A percentile compares a stretch with the other conserved stretches of the same genome.
Evolutionary conservation across 37 sponge, comb jelly and placozoan genomes (phyloP).

Genomic region (Petrosia ficiformis): DNA sequence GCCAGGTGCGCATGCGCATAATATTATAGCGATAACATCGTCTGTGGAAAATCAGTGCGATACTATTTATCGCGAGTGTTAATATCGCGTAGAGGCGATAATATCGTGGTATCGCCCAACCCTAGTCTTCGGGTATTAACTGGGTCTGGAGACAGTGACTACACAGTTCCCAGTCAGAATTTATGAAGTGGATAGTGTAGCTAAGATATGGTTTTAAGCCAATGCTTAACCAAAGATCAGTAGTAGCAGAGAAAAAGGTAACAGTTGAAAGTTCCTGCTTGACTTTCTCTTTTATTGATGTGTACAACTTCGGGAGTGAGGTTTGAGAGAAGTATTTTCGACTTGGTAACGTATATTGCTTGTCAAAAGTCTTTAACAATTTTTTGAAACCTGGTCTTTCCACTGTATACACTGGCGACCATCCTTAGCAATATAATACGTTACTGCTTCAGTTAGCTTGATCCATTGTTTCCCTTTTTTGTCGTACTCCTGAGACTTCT

Average conservation of each 20-base stretch:
- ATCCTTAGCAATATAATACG: constrained; percentile 30
- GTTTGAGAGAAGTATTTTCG: constrained; percentile 1
- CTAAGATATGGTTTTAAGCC: constrained; percentile 31
- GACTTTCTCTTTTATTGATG: neutral
- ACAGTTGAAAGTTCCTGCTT: neutral
- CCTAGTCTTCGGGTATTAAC: constrained; percentile 29
- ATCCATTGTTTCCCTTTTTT: constrained; percentile 18
- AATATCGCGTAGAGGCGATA: no score
- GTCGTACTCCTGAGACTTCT: constrained; percentile 9
- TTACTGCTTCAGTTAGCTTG: constrained; percentile 38
- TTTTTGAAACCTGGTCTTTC: constrained; percentile 6
- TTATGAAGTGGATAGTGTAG: constrained; percentile 39
- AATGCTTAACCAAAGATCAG: constrained; percentile 36
- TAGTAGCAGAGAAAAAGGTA: constrained; percentile 27
- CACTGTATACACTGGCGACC: constrained; percentile 1
- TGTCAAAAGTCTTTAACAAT: neutral
- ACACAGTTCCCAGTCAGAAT: constrained; percentile 10
- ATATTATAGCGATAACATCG: no score
- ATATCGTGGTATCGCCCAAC: no score
- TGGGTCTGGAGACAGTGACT: constrained; percentile 19
- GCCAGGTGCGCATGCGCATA: no score
- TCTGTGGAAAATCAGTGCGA: no score
- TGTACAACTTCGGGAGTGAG: neutral
- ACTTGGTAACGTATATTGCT: neutral
- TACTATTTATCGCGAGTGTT: no score